Conservation (phyloP, 1,140 invertebrate species). For the Gryllus bimaculatus region DNA sequence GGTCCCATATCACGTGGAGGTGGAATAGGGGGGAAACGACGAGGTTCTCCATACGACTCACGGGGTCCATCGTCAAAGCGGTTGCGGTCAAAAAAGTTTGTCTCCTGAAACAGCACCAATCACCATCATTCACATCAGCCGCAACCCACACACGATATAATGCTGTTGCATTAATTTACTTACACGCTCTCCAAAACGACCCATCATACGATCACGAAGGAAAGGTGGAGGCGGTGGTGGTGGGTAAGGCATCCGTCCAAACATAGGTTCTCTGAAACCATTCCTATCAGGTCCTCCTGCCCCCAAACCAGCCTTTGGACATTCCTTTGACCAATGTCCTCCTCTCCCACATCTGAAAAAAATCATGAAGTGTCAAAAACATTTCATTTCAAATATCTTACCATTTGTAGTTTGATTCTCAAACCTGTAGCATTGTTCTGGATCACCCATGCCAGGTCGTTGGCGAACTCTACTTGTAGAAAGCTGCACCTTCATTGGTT, state of each 20-base stretch:
- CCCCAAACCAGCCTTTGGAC: slow-evolving; percentile 48
- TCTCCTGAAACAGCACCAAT: neutral
- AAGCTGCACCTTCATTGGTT: slow-evolving; percentile 81
- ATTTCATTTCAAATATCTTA: no score
- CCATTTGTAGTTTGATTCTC: neutral
- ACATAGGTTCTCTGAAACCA: slow-evolving; percentile 65
- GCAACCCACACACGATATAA: no score
- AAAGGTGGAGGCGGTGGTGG: slow-evolving; percentile 64
- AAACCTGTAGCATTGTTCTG: slow-evolving; percentile 87
- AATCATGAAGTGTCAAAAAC: neutral
- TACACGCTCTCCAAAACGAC: slow-evolving; percentile 64
- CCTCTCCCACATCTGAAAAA: slow-evolving; percentile 67
- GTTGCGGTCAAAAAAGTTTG: slow-evolving; percentile 17
- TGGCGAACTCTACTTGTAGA: slow-evolving; percentile 84
- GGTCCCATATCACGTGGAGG: slow-evolving; percentile 47
- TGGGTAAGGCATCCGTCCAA: slow-evolving; percentile 71
- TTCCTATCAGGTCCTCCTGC: slow-evolving; percentile 48
- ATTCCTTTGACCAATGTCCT: slow-evolving; percentile 92
- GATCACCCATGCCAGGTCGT: slow-evolving; percentile 89
- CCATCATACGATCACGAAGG: slow-evolving; percentile 76
- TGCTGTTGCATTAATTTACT: neutral
- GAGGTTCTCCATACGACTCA: slow-evolving; percentile 54
- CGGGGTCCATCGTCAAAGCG: slow-evolving; percentile 56
- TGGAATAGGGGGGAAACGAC: slow-evolving; percentile 57
- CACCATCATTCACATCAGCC: no score